Evolutionary conservation across 2,888 invertebrate genomes (phyloP).

Genomic region (Teinopalpus imperialis): DNA sequence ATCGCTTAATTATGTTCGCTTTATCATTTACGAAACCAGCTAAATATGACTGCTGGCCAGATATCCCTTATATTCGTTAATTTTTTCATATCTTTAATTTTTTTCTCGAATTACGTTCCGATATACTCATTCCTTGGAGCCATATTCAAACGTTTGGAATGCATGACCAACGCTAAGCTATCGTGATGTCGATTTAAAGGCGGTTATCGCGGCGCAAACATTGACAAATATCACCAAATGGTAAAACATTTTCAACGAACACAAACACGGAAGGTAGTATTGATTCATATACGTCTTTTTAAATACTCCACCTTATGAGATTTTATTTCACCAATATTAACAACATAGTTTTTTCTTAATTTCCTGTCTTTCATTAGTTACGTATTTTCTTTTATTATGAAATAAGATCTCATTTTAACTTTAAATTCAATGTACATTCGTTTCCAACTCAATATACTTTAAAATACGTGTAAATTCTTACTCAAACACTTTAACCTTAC

Average conservation of each 20-base stretch:
- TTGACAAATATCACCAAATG: constrained; percentile 69
- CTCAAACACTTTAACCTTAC: constrained; percentile 33
- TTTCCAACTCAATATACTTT: constrained; percentile 36
- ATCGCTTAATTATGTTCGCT: constrained; percentile 72
- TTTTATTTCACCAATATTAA: constrained; percentile 46
- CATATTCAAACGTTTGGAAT: constrained; percentile 62
- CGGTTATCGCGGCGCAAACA: constrained; percentile 61
- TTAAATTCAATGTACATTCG: constrained; percentile 53
- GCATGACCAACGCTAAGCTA: constrained; percentile 69
- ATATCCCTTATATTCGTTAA: constrained; percentile 34
- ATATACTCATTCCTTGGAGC: constrained; percentile 76
- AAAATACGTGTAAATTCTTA: constrained; percentile 52
- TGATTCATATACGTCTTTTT: constrained; percentile 65
- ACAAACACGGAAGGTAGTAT: constrained; percentile 76
- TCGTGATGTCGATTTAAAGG: constrained; percentile 58
- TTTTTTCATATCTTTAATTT: constrained; percentile 33
- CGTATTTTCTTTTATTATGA: constrained; percentile 35
- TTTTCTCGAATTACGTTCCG: constrained; percentile 38
- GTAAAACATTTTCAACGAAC: constrained; percentile 73
- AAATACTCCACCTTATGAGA: constrained; percentile 46
- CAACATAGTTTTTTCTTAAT: constrained; percentile 30
- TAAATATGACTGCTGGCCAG: constrained; percentile 70
- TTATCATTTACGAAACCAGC: constrained; percentile 66
- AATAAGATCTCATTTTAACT: constrained; percentile 53
- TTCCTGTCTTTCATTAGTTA: constrained; percentile 19